Conservation (phyloP, 2,113 vertebrate species). For the Oceanodroma tethys region DNA sequence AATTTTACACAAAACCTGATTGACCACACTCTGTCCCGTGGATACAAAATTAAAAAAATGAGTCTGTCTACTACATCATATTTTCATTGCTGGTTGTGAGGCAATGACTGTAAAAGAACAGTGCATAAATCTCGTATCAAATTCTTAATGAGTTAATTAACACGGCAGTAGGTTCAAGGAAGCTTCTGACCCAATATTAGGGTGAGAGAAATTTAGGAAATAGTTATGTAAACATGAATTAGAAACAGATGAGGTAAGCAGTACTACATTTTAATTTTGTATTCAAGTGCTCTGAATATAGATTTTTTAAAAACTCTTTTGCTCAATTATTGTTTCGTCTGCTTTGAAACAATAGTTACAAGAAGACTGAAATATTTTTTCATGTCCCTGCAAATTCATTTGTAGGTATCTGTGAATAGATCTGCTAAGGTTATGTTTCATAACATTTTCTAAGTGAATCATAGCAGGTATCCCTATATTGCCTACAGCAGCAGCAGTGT, state of each 20-base stretch:
- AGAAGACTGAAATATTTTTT: neutral
- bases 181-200: neutral
- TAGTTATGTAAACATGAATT: neutral
- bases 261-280: neutral
- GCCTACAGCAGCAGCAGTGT: neutral
- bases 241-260: neutral
- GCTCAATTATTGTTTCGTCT: neutral
- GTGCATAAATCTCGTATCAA: neutral
- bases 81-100: neutral
- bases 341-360: neutral
- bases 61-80: neutral
- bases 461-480: slow-evolving; percentile 24
- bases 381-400: neutral
- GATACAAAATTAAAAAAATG: neutral
- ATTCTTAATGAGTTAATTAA: neutral
- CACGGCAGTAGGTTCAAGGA: neutral
- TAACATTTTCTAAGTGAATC: slow-evolving; percentile 18
- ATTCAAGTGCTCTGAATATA: neutral
- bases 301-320: neutral
- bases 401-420: neutral
- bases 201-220: neutral
- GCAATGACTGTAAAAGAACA: neutral
- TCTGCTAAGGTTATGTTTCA: slow-evolving; percentile 25
- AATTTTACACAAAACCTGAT: neutral
- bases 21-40: neutral